These are phyloP conservation scores for Melanogrammus aeglefinus DNA, from an alignment of 2,797 vertebrate genomes.

Conservation along the genomic window DNA sequence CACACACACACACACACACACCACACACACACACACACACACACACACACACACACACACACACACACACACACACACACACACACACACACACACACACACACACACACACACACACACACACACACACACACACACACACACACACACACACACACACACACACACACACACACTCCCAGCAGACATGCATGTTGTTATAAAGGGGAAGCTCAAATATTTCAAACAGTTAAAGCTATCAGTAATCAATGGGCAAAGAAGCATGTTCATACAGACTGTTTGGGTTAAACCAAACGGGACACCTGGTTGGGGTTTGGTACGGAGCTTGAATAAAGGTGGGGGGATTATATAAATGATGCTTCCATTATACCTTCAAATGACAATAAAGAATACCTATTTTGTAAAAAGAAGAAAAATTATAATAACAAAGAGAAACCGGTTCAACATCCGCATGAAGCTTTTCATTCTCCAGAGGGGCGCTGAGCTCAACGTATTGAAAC, in stretches of 20 bases:
- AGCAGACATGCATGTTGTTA: slow-evolving; percentile 58
- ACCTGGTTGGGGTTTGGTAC: neutral
- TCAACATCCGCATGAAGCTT: slow-evolving; percentile 36
- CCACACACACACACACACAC: slow-evolving; percentile 6
- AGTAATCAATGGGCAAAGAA: slow-evolving; percentile 19
- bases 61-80: slow-evolving; percentile 1
- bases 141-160: slow-evolving; percentile 6
- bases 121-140: neutral
- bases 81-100: neutral
- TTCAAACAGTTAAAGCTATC: slow-evolving; percentile 10
- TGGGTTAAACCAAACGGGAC: neutral
- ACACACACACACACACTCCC: slow-evolving; percentile 12
- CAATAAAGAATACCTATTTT: slow-evolving; percentile 30
- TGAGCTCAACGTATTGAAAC: slow-evolving; percentile 7
- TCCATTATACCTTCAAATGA: neutral
- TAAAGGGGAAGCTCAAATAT: slow-evolving; percentile 8
- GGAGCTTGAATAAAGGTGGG: neutral
- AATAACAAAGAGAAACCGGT: slow-evolving; percentile 3
- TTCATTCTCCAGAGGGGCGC: slow-evolving; percentile 16
- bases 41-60: neutral
- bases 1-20: neutral
- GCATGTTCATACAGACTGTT: slow-evolving; percentile 41
- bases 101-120: slow-evolving; percentile 50
- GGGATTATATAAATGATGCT: neutral
- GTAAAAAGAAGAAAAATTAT: slow-evolving; percentile 35